A percentile compares a stretch with the other conserved stretches of the same genome.
Evolutionary conservation across 1,140 invertebrate species (phyloP).

Genomic region (Phymastichus coffea): DNA sequence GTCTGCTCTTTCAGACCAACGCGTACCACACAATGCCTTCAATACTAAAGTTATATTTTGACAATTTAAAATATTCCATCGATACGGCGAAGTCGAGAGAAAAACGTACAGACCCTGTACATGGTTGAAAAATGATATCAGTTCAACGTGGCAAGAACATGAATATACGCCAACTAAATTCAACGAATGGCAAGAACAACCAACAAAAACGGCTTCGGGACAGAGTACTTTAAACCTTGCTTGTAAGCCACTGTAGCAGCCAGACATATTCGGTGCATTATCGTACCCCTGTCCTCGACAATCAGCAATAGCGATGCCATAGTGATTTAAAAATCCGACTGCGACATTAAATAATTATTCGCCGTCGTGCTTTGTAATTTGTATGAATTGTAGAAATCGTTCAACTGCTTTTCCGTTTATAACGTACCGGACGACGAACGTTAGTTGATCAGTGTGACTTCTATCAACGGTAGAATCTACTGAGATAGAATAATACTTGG

Average conservation of each 20-base stretch:
- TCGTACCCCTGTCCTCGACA: constrained; percentile 33
- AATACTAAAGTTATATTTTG: background rate
- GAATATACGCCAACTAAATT: background rate
- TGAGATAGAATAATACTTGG: background rate
- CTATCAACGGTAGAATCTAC: background rate
- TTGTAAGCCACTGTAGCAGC: constrained; percentile 30
- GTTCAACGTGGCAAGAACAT: background rate
- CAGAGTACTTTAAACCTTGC: constrained; percentile 8
- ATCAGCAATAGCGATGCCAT: constrained; percentile 1
- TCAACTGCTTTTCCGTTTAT: background rate
- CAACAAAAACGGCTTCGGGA: background rate
- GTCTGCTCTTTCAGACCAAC: constrained; percentile 5
- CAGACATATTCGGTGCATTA: constrained; percentile 35
- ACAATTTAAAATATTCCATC: background rate
- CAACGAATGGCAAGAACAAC: background rate
- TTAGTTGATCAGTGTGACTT: background rate
- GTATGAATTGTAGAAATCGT: background rate
- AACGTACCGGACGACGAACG: background rate
- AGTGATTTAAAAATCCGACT: background rate
- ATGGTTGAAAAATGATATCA: background rate
- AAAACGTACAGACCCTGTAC: background rate
- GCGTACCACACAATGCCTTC: background rate
- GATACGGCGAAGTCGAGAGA: background rate
- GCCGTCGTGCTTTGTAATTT: background rate
- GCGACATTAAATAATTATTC: background rate